These are phyloP conservation scores for Coleophora flavipennella DNA, from an alignment of 2,888 invertebrate species.

Conservation along the genomic window DNA sequence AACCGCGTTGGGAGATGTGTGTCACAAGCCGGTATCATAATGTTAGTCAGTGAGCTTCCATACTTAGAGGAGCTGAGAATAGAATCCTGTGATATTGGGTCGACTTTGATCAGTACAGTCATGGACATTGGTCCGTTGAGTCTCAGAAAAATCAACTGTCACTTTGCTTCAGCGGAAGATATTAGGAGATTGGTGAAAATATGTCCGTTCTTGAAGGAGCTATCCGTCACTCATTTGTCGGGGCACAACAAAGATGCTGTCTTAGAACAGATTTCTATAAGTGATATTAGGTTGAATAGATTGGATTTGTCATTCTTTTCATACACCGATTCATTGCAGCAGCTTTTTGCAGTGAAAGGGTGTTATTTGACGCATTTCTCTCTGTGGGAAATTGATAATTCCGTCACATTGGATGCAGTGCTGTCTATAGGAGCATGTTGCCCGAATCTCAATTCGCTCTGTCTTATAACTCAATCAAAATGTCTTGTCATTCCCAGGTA, in stretches of 20 bases:
- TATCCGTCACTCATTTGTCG: conserved; percentile 59
- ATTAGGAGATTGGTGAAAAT: conserved; percentile 54
- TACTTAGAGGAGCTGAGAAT: conserved; percentile 57
- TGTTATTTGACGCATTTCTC: conserved; percentile 57
- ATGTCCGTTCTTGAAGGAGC: conserved; percentile 53
- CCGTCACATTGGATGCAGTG: conserved; percentile 49
- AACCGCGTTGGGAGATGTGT: conserved; percentile 58
- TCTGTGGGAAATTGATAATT: conserved; percentile 59
- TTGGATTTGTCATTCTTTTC: conserved; percentile 63
- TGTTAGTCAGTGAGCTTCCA: conserved; percentile 50
- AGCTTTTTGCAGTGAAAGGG: conserved; percentile 51
- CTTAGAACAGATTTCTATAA: conserved; percentile 48
- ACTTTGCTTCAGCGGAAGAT: conserved; percentile 58
- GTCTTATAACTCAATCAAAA: conserved; percentile 57
- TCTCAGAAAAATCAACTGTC: conserved; percentile 59
- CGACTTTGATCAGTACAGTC: conserved; percentile 51
- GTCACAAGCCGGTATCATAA: conserved; percentile 58
- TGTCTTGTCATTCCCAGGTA: conserved; percentile 45
- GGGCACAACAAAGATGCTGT: conserved; percentile 58
- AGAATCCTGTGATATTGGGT: conserved; percentile 66
- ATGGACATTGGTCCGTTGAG: conserved; percentile 49
- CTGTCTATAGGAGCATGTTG: conserved; percentile 50
- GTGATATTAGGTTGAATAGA: conserved; percentile 44
- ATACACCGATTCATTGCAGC: conserved; percentile 48
- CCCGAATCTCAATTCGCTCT: conserved; percentile 52